Evolutionary conservation across 2,113 vertebrate genomes (phyloP).

Genomic region (Pagrus major): DNA sequence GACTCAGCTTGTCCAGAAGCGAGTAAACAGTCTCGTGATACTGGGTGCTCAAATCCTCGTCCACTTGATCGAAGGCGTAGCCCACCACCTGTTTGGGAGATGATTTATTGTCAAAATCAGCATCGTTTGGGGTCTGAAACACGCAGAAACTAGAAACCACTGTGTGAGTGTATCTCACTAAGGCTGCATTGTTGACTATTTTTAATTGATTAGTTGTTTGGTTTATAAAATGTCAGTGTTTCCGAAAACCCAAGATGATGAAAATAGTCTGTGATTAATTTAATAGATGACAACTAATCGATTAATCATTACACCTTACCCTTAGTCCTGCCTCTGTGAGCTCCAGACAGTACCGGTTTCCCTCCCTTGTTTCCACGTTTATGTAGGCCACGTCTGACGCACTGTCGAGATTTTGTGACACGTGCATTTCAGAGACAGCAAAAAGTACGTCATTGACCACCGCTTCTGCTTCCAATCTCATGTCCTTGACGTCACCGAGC

Average conservation of each 20-base stretch:
- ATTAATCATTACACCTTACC: no score
- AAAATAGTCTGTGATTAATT: no score
- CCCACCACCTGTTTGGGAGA: constrained; percentile 89
- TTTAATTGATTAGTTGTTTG: no score
- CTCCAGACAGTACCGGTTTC: constrained; percentile 93
- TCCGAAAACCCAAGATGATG: no score
- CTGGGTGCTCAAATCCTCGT: constrained; percentile 87
- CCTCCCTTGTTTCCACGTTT: constrained; percentile 95
- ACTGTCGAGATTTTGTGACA: constrained; percentile 90
- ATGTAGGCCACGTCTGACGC: constrained; percentile 93
- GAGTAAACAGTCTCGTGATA: constrained; percentile 98
- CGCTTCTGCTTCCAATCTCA: constrained; percentile 95
- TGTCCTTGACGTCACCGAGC: constrained; percentile 92
- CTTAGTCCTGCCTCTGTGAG: constrained; percentile 94
- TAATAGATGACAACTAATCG: no score
- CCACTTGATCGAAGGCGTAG: constrained; percentile 91
- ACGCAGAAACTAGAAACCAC: no score
- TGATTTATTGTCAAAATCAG: neutral
- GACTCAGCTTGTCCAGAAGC: constrained; percentile 94
- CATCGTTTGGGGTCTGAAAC: neutral
- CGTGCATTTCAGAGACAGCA: constrained; percentile 93
- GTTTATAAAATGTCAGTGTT: no score
- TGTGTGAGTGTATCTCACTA: no score
- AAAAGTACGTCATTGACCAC: constrained; percentile 97
- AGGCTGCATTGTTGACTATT: no score